phyloP scores from a whole-genome alignment of 2,888 invertebrate species.

The Bugula neritina region DNA sequence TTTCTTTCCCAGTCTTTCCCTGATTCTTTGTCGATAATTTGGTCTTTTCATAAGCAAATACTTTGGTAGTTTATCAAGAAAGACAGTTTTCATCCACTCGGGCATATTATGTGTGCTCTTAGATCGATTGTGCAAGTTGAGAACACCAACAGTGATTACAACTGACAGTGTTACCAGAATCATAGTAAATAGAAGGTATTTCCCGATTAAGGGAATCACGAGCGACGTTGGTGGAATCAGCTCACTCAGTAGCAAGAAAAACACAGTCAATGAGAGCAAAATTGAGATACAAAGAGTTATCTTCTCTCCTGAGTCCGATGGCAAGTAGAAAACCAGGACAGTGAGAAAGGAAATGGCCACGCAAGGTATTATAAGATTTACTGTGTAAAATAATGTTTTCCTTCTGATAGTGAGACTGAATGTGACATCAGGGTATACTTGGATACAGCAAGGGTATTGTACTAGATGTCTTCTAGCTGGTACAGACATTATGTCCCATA shows the following conservation, averaged over 20 bases:
- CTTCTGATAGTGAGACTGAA: slow-evolving; percentile 91
- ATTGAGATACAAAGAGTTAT: slow-evolving; percentile 97
- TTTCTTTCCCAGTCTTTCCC: neutral
- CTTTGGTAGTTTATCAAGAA: slow-evolving; percentile 88
- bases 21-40: neutral
- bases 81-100: slow-evolving; percentile 91
- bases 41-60: slow-evolving; percentile 69
- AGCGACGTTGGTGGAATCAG: slow-evolving; percentile 97
- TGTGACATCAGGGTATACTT: slow-evolving; percentile 90
- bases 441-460: slow-evolving; percentile 83
- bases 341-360: slow-evolving; percentile 95
- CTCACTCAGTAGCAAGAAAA: slow-evolving; percentile 89
- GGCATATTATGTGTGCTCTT: slow-evolving; percentile 98
- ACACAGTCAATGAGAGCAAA: slow-evolving; percentile 95
- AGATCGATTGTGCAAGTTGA: slow-evolving; percentile 76
- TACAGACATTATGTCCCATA: slow-evolving; percentile 96
- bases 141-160: slow-evolving; percentile 64
- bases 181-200: slow-evolving; percentile 64
- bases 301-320: slow-evolving; percentile 96
- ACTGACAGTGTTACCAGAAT: slow-evolving; percentile 54
- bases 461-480: slow-evolving; percentile 51
- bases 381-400: slow-evolving; percentile 89
- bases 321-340: slow-evolving; percentile 91
- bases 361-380: slow-evolving; percentile 60
- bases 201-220: slow-evolving; percentile 62